A percentile compares a stretch with the other conserved stretches of the same genome.
phyloP scores from a whole-genome alignment of 2,797 vertebrate genomes.

The Margarornis squamiger region DNA sequence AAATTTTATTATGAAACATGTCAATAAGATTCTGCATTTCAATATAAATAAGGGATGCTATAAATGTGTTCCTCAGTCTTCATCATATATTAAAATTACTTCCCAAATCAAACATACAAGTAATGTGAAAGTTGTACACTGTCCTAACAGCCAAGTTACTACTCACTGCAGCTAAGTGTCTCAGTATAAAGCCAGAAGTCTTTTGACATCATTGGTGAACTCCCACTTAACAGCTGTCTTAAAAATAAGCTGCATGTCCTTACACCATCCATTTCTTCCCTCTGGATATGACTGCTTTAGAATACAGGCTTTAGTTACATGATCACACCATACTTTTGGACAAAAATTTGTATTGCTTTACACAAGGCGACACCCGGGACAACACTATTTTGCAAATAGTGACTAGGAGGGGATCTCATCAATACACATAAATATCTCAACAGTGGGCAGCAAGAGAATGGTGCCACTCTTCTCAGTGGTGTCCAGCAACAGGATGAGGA shows the following conservation, averaged over 20 bases:
- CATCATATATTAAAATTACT: neutral
- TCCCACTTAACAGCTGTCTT: neutral
- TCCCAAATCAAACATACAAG: neutral
- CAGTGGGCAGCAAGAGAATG: neutral
- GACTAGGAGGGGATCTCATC: neutral
- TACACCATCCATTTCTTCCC: neutral
- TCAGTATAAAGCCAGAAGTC: neutral
- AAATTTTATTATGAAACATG: neutral
- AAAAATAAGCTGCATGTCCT: neutral
- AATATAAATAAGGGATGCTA: neutral
- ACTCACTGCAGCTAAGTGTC: neutral
- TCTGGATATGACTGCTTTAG: neutral
- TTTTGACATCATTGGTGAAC: neutral
- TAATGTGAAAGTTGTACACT: neutral
- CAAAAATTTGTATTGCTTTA: neutral
- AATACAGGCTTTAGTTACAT: neutral
- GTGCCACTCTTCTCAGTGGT: neutral
- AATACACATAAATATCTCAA: neutral
- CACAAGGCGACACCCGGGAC: neutral
- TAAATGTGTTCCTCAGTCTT: neutral
- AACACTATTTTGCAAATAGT: neutral
- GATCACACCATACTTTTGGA: neutral
- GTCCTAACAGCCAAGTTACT: neutral
- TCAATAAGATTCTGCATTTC: neutral
- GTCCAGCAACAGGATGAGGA: neutral